Conservation (phyloP, 2,888 invertebrate species). For the Acanthosepion pharaonis region DNA sequence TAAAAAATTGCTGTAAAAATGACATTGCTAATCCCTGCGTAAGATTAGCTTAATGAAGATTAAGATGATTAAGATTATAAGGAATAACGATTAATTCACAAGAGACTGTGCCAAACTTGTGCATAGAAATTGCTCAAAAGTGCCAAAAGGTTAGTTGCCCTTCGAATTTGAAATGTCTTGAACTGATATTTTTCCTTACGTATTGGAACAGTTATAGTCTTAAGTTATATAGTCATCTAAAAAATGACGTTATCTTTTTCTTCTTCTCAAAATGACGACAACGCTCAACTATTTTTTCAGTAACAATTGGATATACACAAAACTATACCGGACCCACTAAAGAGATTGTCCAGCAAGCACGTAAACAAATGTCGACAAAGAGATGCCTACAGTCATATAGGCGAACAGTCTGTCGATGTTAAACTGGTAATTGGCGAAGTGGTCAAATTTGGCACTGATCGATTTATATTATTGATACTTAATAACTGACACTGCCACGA, state of each 20-base stretch:
- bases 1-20: no score
- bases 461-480: not conserved
- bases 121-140: not conserved
- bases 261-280: not conserved
- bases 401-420: not conserved
- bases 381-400: no score
- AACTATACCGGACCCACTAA: not conserved
- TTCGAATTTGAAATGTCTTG: not conserved
- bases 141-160: not conserved
- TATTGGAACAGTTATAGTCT: not conserved
- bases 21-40: no score
- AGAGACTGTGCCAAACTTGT: no score
- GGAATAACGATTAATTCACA: no score
- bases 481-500: not conserved
- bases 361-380: not conserved
- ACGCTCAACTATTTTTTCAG: not conserved
- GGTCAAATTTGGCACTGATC: slow-evolving; percentile 4
- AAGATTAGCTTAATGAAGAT: no score
- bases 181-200: not conserved
- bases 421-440: not conserved
- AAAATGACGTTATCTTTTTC: not conserved
- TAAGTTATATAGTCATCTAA: not conserved
- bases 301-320: not conserved
- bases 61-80: no score
- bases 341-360: not conserved